These are phyloP conservation scores for Drosophila prosaltans DNA, from an alignment of 1,140 invertebrate species.

Conservation along the genomic window DNA sequence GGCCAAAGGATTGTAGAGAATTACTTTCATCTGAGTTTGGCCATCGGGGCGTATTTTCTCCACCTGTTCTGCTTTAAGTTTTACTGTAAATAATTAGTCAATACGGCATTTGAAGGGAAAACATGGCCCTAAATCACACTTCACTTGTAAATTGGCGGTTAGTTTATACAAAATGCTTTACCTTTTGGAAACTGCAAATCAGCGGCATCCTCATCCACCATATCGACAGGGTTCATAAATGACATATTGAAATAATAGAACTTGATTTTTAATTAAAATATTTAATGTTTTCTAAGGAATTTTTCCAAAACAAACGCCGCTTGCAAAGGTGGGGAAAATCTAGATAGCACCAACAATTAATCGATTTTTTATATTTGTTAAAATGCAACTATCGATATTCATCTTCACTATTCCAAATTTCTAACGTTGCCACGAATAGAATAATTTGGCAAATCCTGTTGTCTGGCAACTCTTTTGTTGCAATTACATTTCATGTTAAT, in stretches of 20 bases:
- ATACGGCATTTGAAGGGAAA: conserved; percentile 34
- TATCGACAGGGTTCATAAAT: conserved; percentile 83
- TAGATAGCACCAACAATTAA: too few species aligned
- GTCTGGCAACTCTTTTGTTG: too few species aligned
- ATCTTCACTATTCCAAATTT: too few species aligned
- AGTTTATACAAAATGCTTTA: conserved; percentile 71
- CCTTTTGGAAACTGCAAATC: conserved; percentile 95
- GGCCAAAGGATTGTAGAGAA: conserved; percentile 37
- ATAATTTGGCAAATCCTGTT: too few species aligned
- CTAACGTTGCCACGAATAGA: too few species aligned
- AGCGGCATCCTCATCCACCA: conserved; percentile 92
- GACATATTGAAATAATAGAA: conserved; percentile 57
- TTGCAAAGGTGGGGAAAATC: background rate
- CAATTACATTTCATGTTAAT: too few species aligned
- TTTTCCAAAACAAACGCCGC: conserved; percentile 11
- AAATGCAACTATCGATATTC: too few species aligned
- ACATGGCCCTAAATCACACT: conserved; percentile 29
- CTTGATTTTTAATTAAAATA: conserved; percentile 5
- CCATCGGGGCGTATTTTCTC: conserved; percentile 34
- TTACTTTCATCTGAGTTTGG: conserved; percentile 31
- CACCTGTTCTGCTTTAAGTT: conserved; percentile 23
- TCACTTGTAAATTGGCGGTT: conserved; percentile 59
- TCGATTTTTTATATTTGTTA: too few species aligned
- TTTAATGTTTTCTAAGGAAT: background rate
- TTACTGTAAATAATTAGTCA: conserved; percentile 55